Evolutionary conservation across 2,113 vertebrate genomes (phyloP).

Genomic region (Hippolais icterina): DNA sequence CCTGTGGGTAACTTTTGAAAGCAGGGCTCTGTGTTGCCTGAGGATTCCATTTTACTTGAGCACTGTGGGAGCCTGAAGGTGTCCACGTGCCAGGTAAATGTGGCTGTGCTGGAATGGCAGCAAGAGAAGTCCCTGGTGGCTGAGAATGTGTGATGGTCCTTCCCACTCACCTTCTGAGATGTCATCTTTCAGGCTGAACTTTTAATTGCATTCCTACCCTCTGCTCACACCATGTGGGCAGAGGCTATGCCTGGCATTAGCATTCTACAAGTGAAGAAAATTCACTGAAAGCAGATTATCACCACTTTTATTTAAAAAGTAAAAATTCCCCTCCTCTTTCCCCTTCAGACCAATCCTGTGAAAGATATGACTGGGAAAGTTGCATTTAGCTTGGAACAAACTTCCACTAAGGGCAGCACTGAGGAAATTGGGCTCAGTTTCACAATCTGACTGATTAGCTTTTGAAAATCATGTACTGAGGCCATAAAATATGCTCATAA

Average conservation of each 20-base stretch:
- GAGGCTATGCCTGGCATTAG: not conserved
- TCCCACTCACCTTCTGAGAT: not conserved
- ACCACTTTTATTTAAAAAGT: not conserved
- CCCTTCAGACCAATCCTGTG: not conserved
- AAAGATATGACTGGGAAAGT: not conserved
- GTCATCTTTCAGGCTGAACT: not conserved
- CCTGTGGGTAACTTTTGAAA: not conserved
- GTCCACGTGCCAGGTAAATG: not conserved
- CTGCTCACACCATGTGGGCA: not conserved
- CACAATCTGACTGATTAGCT: slow-evolving; percentile 49
- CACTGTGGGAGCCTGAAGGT: not conserved
- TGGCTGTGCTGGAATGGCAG: not conserved
- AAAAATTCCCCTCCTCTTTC: not conserved
- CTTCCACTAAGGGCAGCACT: not conserved
- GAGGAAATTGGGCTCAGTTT: slow-evolving; percentile 23
- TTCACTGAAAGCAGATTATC: not conserved
- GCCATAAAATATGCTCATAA: slow-evolving; percentile 4
- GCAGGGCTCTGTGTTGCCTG: not conserved
- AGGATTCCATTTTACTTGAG: not conserved
- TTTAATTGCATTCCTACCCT: not conserved
- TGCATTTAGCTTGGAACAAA: slow-evolving; percentile 28
- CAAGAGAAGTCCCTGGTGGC: not conserved
- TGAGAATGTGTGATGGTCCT: not conserved
- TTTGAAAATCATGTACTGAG: slow-evolving; percentile 16
- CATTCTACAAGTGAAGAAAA: not conserved